These are phyloP conservation scores for Heteractis magnifica DNA, from an alignment of 92 coral and sea anemone species.

Conservation along the genomic window DNA sequence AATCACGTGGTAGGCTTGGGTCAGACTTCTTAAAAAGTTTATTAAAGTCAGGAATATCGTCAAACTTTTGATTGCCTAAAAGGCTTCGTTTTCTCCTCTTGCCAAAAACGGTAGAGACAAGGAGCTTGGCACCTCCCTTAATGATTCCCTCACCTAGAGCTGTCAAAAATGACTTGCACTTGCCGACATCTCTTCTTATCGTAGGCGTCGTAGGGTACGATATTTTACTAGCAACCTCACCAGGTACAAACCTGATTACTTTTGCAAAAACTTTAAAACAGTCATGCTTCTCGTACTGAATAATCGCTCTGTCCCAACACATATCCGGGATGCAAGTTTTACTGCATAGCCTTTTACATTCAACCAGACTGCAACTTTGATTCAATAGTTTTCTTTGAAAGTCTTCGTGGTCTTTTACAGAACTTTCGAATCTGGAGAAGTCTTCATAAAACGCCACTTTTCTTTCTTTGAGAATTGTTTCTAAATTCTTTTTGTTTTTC, in stretches of 20 bases:
- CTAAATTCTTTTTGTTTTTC: neutral
- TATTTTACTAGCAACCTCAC: neutral
- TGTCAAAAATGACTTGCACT: constrained; percentile 12
- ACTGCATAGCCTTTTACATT: constrained; percentile 25
- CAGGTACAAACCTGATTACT: neutral
- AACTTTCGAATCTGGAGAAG: constrained; percentile 6
- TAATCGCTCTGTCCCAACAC: constrained; percentile 23
- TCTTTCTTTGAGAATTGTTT: constrained; percentile 11
- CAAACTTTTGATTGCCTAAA: neutral
- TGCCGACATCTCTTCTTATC: constrained; percentile 16
- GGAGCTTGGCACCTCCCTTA: neutral
- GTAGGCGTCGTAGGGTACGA: constrained; percentile 14
- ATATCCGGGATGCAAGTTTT: constrained; percentile 32
- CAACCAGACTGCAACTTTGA: constrained; percentile 8
- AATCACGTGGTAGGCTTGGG: neutral
- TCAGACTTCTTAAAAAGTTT: neutral
- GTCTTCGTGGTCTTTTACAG: constrained; percentile 6
- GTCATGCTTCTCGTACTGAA: constrained; percentile 14
- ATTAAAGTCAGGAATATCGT: constrained; percentile 4
- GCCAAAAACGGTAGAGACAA: neutral
- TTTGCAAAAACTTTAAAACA: neutral
- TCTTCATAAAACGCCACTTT: neutral
- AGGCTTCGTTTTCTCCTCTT: constrained; percentile 24
- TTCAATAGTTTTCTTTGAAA: neutral
- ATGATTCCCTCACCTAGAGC: constrained; percentile 17